Conservation (phyloP, 2,888 invertebrate species). For the Liopterus haemorrhoidalis region DNA sequence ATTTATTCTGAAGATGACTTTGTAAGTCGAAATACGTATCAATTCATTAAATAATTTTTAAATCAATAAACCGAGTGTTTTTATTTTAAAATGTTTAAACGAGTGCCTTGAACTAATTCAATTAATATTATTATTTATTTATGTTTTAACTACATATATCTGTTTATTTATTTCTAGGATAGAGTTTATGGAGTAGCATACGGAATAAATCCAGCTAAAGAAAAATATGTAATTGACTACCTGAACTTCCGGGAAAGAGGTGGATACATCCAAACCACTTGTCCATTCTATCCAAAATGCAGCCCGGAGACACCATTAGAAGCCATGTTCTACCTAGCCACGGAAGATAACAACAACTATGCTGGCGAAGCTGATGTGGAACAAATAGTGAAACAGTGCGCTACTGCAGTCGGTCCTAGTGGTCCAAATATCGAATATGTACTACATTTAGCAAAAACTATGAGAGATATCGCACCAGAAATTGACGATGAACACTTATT, state of each 20-base stretch:
- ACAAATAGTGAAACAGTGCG: slow-evolving; percentile 75
- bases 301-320: slow-evolving; percentile 54
- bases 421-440: slow-evolving; percentile 90
- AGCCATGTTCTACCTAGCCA: slow-evolving; percentile 76
- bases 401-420: slow-evolving; percentile 70
- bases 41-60: no score
- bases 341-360: slow-evolving; percentile 64
- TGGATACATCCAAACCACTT: slow-evolving; percentile 71
- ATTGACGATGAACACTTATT: slow-evolving; percentile 72
- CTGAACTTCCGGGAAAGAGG: slow-evolving; percentile 89
- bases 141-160: no score
- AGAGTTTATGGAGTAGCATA: slow-evolving; percentile 91
- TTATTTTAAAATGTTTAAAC: no score
- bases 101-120: no score
- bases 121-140: no score
- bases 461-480: slow-evolving; percentile 68
- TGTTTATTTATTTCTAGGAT: slow-evolving; percentile 41
- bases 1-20: no score
- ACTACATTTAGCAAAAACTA: slow-evolving; percentile 71
- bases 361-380: slow-evolving; percentile 69
- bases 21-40: no score
- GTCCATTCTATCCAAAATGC: slow-evolving; percentile 64
- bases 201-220: slow-evolving; percentile 66
- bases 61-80: no score
- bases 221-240: slow-evolving; percentile 66